Base-by-base conservation (phyloP, 2,797 vertebrate species). In the Trematomus bernacchii region DNA sequence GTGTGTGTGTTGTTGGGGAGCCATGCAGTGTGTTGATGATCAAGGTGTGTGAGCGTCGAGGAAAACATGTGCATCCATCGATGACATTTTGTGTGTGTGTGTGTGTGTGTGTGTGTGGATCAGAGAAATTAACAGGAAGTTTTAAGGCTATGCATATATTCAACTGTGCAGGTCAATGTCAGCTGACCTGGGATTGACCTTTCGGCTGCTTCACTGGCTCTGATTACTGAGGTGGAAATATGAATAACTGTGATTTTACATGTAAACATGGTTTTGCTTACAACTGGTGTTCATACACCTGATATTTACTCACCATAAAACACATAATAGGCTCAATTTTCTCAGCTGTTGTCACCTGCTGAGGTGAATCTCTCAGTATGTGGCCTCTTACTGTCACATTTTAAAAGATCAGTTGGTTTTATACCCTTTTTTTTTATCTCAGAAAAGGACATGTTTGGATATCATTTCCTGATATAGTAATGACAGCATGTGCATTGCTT, bases 11-110 rank as follows among this genome's bases (percentile, higher is more conserved):
- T 11, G 70, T n/a, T 11, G 16, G 73, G 33, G 52, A 70, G 73
- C 68, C 47, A 54, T 71, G 81, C 79, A 75, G 76, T 62, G 72
- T 86, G 87, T 84, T 90, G 83, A 80, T 13, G 16, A 81, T 67
- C 51, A 1, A 33, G 64, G 77, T 84, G 86, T 73, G 82, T 81
- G 76, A 59, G 82, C 59, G 66, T 89, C 78, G 78, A 76, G 79
- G 83, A 84, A 85, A 85, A 86, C 85, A 61, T 73, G 76, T 79
- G 79, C 76, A 81, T 71, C 33, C 84, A 76, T 72, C 72, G 80
- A 73, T 86, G 89, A 85, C 83, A 75, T 23, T 21, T 2, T 43
- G 63, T 16, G 63, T 37, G 33, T 6, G 23, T 44, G 71, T 43
- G 63, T 16, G 63, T 37, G 33, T 6, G 23, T 44, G 71, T 13